Percentiles rank a stretch among this genome's conserved stretches.
Conservation (phyloP, 1,140 invertebrate genomes). For the Ephestia elutella region DNA sequence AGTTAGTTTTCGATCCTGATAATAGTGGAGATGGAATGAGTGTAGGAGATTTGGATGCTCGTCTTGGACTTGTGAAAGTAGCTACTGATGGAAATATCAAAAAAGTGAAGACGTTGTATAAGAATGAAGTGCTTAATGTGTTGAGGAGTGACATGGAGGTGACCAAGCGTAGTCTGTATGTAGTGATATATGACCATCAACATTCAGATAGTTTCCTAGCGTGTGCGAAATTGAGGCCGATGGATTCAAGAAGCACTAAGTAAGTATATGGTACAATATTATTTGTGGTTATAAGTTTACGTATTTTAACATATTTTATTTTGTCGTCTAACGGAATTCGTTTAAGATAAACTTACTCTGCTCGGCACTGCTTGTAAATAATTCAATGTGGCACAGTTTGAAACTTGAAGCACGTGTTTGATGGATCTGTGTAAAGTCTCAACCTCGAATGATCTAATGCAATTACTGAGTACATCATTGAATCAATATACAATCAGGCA, state of each 20-base stretch:
- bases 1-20: constrained; percentile 89
- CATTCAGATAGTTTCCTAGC: constrained; percentile 86
- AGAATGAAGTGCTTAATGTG: constrained; percentile 79
- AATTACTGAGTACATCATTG: no score
- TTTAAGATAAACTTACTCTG: no score
- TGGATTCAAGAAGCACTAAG: constrained; percentile 80
- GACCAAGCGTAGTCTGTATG: constrained; percentile 83
- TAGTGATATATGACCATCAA: constrained; percentile 88
- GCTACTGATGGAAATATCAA: constrained; percentile 75
- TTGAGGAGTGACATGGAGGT: constrained; percentile 81
- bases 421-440: no score
- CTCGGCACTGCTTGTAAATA: no score
- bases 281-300: not conserved
- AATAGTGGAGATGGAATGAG: constrained; percentile 80
- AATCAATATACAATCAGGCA: no score
- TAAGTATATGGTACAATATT: constrained; percentile 64
- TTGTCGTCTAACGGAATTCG: no score
- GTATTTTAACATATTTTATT: no score
- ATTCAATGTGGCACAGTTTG: no score
- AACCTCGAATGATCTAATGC: no score
- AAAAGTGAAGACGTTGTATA: constrained; percentile 76
- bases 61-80: constrained; percentile 84
- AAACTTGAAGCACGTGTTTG: no score
- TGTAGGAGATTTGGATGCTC: constrained; percentile 86
- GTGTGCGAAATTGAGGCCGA: constrained; percentile 87